Conservation (phyloP, 2,797 vertebrate genomes). For the Avahi laniger region DNA sequence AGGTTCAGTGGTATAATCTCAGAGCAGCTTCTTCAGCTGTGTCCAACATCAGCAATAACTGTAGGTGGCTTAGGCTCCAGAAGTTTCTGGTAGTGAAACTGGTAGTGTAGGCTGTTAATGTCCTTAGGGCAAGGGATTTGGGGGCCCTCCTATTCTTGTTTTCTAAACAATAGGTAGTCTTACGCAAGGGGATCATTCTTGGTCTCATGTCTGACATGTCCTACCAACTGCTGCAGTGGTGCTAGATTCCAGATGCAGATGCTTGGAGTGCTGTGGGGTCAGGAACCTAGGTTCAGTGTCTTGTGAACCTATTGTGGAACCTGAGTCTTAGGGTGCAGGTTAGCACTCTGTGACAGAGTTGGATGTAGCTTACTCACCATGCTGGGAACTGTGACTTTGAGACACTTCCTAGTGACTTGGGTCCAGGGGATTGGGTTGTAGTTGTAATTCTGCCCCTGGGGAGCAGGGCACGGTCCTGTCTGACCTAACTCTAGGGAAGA, state of each 20-base stretch:
- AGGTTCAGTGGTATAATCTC: neutral
- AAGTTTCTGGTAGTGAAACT: neutral
- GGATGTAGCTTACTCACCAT: neutral
- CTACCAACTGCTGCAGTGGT: neutral
- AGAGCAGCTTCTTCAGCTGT: neutral
- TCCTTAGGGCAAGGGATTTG: neutral
- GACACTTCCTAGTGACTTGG: neutral
- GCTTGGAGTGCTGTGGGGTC: neutral
- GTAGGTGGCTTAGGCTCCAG: neutral
- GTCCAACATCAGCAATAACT: neutral
- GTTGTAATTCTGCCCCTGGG: neutral
- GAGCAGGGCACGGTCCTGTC: neutral
- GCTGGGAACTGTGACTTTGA: neutral
- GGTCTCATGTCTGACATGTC: neutral
- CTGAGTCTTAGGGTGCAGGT: neutral
- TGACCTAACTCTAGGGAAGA: neutral
- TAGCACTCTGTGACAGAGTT: neutral
- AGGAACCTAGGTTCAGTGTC: neutral
- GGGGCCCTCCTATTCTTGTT: neutral
- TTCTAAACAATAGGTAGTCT: neutral
- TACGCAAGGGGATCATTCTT: neutral
- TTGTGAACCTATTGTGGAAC: neutral
- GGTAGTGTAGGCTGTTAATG: neutral
- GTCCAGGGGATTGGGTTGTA: neutral
- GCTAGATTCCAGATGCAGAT: neutral